Percentiles rank a stretch among this genome's conserved stretches.
Conservation (phyloP, 1,140 invertebrate genomes). For the Drosophila carrolli region DNA sequence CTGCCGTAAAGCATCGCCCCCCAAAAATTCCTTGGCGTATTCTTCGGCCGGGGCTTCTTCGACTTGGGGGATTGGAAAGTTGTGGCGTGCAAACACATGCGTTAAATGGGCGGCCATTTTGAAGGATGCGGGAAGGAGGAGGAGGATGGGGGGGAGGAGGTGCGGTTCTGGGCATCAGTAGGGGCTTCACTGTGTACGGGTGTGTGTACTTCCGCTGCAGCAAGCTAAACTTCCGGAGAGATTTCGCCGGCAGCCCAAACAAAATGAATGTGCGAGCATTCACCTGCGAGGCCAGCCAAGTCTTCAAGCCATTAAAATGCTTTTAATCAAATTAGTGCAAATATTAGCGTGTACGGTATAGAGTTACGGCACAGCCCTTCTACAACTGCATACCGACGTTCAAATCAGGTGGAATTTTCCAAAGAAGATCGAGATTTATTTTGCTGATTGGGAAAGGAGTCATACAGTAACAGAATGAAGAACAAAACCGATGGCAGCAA, state of each 20-base stretch:
- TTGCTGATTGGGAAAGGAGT: background rate
- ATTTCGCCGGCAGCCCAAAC: conserved; percentile 33
- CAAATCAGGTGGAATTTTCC: background rate
- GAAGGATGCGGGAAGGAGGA: conserved; percentile 15
- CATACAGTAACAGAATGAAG: background rate
- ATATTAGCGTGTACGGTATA: conserved; percentile 60
- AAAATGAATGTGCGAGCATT: conserved; percentile 57
- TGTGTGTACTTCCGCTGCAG: conserved; percentile 54
- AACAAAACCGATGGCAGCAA: background rate
- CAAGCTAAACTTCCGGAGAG: conserved; percentile 4
- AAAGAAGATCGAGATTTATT: conserved; percentile 3
- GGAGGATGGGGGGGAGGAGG: background rate
- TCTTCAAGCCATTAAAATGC: conserved; percentile 75
- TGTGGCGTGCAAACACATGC: conserved; percentile 72
- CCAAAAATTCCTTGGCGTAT: conserved; percentile 54
- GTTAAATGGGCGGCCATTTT: conserved; percentile 79
- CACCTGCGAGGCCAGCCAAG: conserved; percentile 60
- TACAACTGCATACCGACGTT: conserved; percentile 17
- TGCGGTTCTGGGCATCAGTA: background rate
- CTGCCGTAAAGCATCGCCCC: conserved; percentile 32
- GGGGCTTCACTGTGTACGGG: conserved; percentile 1
- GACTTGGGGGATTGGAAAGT: conserved; percentile 50
- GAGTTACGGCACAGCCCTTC: conserved; percentile 30
- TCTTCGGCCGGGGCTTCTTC: conserved; percentile 26
- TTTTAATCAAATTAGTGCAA: conserved; percentile 81